A percentile compares a stretch with the other conserved stretches of the same genome.
Evolutionary conservation across 2,888 invertebrate species (phyloP).

Genomic region (Harpalus rufipes): DNA sequence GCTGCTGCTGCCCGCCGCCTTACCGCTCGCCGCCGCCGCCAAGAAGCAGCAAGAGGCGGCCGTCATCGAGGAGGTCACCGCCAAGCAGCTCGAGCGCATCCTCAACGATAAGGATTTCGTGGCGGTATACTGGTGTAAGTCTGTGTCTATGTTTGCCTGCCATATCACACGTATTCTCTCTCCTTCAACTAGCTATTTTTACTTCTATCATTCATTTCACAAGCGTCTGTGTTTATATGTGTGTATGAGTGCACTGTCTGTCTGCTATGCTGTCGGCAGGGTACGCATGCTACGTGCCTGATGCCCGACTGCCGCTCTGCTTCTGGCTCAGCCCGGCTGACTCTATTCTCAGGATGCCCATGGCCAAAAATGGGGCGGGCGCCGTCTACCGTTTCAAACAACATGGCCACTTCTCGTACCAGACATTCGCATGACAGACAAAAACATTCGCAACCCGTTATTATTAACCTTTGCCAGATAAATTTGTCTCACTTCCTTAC

Average conservation of each 20-base stretch:
- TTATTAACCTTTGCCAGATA: no score
- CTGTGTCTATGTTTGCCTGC: conserved; percentile 71
- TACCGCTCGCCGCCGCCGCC: conserved; percentile 76
- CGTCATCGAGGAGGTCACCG: conserved; percentile 94
- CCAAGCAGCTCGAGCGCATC: conserved; percentile 93
- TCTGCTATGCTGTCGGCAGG: no score
- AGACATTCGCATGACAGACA: no score
- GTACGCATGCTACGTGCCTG: no score
- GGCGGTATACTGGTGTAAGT: conserved; percentile 98
- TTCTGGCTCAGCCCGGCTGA: conserved; percentile 69
- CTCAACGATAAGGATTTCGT: conserved; percentile 95
- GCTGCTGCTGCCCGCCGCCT: conserved; percentile 78
- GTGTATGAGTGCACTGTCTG: conserved; percentile 65
- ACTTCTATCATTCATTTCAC: background rate
- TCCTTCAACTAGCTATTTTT: no score
- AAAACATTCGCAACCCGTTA: no score
- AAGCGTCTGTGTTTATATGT: background rate
- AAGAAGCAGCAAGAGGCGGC: conserved; percentile 77
- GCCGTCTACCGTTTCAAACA: conserved; percentile 65
- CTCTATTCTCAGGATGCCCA: conserved; percentile 74
- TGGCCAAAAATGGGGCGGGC: conserved; percentile 75
- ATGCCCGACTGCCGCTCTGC: no score
- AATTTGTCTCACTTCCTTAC: no score
- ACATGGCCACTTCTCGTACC: no score
- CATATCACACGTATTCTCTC: no score